Conservation (phyloP, 1,140 invertebrate species). For the Hyles euphorbiae region DNA sequence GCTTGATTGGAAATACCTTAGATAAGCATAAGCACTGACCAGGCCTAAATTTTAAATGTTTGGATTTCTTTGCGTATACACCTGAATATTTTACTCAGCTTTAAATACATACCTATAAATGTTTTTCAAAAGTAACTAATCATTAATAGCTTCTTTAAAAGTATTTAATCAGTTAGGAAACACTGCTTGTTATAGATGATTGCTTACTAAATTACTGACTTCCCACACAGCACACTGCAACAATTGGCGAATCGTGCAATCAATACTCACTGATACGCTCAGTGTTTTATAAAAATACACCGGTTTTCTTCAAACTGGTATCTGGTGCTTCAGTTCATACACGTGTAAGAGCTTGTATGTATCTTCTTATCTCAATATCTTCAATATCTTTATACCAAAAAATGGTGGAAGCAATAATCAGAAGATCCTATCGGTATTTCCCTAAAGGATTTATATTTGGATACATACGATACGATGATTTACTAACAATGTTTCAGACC, state of each 20-base stretch:
- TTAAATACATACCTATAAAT: no score
- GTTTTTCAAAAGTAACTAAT: no score
- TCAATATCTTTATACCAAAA: not conserved
- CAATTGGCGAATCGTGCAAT: slow-evolving; percentile 20
- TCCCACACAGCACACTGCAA: slow-evolving; percentile 16
- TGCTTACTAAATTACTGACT: slow-evolving; percentile 21
- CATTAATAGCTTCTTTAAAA: no score
- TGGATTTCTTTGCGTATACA: no score
- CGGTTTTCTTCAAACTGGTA: not conserved
- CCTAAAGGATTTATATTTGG: no score
- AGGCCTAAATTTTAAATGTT: no score
- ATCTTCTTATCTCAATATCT: not conserved
- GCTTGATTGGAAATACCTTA: slow-evolving; percentile 9
- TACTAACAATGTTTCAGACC: no score
- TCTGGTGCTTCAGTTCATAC: slow-evolving; percentile 2
- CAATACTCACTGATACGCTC: slow-evolving; percentile 13
- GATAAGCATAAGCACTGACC: not conserved
- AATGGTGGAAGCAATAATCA: no score
- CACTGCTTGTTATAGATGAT: slow-evolving; percentile 4
- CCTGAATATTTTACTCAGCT: no score
- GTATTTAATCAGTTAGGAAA: slow-evolving; percentile 9
- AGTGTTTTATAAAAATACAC: slow-evolving; percentile 1
- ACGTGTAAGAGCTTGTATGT: not conserved
- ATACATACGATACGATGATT: no score
- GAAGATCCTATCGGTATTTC: no score